Conservation (phyloP, 2,113 vertebrate species). For the Cryptotis parvus region DNA sequence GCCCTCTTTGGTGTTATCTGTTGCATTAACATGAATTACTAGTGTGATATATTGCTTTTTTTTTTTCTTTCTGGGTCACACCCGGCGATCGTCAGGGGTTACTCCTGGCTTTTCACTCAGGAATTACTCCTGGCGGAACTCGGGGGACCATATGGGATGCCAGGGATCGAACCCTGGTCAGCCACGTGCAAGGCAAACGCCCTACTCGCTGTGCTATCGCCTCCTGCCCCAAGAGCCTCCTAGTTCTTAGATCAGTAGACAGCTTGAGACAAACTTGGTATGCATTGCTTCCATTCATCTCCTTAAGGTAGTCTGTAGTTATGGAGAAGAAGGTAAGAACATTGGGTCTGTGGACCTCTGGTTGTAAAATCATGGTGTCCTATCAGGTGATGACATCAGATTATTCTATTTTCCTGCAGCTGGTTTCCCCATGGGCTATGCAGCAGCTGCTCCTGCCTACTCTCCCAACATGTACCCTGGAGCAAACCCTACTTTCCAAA, state of each 20-base stretch:
- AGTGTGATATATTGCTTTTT: slow-evolving; percentile 16
- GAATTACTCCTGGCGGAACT: no score
- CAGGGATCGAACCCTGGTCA: no score
- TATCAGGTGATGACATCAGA: slow-evolving; percentile 47
- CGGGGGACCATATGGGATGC: no score
- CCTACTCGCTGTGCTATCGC: no score
- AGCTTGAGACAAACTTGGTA: background rate
- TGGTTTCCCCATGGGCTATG: slow-evolving; percentile 97
- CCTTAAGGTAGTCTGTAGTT: background rate
- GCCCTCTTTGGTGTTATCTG: background rate
- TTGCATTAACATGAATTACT: background rate
- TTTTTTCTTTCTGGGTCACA: background rate
- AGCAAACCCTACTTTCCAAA: slow-evolving; percentile 94
- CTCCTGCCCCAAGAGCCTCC: no score
- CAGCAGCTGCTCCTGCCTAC: slow-evolving; percentile 95
- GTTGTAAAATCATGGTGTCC: slow-evolving; percentile 16
- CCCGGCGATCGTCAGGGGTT: no score
- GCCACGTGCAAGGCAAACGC: no score
- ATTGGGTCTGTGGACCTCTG: background rate
- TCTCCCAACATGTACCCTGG: slow-evolving; percentile 95
- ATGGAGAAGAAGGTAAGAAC: background rate
- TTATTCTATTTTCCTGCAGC: slow-evolving; percentile 84
- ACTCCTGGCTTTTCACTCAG: no score
- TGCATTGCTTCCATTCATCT: no score
- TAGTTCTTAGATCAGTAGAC: background rate